Percentiles rank a stretch among this genome's conserved stretches.
Conservation (phyloP, 1,140 invertebrate species). For the Trichonephila clavipes region DNA sequence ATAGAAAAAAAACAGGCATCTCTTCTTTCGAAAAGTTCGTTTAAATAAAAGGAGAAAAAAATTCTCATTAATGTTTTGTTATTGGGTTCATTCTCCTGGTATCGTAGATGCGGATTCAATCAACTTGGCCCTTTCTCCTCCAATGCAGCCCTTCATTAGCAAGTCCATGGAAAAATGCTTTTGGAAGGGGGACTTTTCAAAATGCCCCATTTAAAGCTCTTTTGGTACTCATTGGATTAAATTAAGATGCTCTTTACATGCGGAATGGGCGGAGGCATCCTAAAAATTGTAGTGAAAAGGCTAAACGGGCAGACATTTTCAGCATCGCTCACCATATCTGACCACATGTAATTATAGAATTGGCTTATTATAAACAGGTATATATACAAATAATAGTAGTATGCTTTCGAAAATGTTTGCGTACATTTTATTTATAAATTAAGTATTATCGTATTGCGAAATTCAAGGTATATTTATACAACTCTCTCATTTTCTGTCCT, state of each 20-base stretch:
- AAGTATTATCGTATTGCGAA: no score
- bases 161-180: constrained; percentile 46
- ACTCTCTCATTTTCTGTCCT: no score
- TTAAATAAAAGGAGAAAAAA: constrained; percentile 39
- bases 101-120: constrained; percentile 35
- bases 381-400: no score
- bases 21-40: background rate
- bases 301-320: background rate
- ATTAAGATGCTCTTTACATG: constrained; percentile 29
- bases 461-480: no score
- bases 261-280: background rate
- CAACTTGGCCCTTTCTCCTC: constrained; percentile 17
- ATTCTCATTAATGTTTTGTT: constrained; percentile 55
- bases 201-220: constrained; percentile 9
- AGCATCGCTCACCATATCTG: background rate
- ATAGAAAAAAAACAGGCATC: background rate
- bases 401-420: no score
- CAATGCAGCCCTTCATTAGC: constrained; percentile 11
- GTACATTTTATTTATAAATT: no score
- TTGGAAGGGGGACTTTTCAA: background rate
- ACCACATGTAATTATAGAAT: background rate
- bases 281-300: background rate
- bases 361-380: no score
- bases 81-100: constrained; percentile 20
- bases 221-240: constrained; percentile 51